These are phyloP conservation scores for Ferdinandea cuprea DNA, from an alignment of 2,888 invertebrate species.

Conservation along the genomic window DNA sequence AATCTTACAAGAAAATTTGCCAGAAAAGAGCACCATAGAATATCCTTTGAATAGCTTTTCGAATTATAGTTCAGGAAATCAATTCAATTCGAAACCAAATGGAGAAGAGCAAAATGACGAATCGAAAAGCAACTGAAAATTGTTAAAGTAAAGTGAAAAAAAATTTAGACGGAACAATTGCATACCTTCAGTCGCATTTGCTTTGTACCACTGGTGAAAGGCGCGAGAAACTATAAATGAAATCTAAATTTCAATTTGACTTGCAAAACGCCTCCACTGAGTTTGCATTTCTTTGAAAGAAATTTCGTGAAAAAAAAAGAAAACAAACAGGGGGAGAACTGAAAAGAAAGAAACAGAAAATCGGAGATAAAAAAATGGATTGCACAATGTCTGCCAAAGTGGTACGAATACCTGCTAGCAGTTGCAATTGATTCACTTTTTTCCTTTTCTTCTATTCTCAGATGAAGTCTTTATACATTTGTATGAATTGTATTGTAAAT, in stretches of 20 bases:
- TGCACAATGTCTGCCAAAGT: conserved; percentile 29
- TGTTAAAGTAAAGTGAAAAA: conserved; percentile 1
- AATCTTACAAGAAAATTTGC: background rate
- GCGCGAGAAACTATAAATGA: conserved; percentile 52
- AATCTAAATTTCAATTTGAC: conserved; percentile 67
- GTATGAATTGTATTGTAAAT: background rate
- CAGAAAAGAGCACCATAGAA: background rate
- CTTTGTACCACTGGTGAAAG: conserved; percentile 25
- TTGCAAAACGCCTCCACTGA: conserved; percentile 65
- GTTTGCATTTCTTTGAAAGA: conserved; percentile 51
- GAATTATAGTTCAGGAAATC: conserved; percentile 4
- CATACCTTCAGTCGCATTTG: background rate
- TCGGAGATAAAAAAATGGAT: background rate
- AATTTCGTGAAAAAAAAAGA: conserved; percentile 29
- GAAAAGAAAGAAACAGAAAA: background rate
- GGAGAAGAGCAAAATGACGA: background rate
- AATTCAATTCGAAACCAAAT: conserved; percentile 10
- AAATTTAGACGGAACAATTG: conserved; percentile 4
- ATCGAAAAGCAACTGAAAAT: background rate
- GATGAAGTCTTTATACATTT: conserved; percentile 13
- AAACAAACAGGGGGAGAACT: background rate
- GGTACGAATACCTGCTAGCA: conserved; percentile 26
- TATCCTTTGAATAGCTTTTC: background rate
- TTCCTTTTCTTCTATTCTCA: conserved; percentile 3
- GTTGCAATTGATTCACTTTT: conserved; percentile 32